These are phyloP conservation scores for Tonatia bakeri DNA, from an alignment of 2,113 vertebrate species.

Conservation along the genomic window DNA sequence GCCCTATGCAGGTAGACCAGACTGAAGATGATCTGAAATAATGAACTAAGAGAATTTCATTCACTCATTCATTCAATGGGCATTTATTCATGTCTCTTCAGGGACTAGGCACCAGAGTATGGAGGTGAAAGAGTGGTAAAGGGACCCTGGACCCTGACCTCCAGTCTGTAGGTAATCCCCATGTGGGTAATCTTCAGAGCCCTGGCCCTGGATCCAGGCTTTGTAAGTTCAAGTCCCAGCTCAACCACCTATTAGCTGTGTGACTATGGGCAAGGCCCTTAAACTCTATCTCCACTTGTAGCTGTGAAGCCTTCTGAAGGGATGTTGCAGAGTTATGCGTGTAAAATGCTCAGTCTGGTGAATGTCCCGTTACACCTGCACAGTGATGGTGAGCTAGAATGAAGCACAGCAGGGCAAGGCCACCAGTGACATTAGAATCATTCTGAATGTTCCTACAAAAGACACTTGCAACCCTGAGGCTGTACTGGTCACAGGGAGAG, in stretches of 20 bases:
- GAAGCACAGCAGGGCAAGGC: rapidly evolving
- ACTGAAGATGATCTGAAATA: too few species aligned
- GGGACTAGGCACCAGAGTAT: too few species aligned
- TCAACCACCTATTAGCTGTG: neutral
- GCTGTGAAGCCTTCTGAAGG: neutral
- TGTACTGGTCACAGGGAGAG: rapidly evolving
- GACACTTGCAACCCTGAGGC: rapidly evolving
- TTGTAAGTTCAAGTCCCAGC: neutral
- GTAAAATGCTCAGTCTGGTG: rapidly evolving
- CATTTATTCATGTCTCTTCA: too few species aligned
- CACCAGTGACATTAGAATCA: neutral
- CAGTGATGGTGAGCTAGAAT: rapidly evolving
- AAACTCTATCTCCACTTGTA: neutral
- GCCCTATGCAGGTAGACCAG: too few species aligned
- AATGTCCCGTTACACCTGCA: rapidly evolving
- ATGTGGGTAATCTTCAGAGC: too few species aligned
- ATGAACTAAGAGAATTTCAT: too few species aligned
- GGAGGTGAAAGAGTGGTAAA: too few species aligned
- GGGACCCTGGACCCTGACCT: too few species aligned
- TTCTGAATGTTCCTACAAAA: neutral
- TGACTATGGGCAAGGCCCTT: neutral
- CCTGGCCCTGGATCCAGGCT: neutral
- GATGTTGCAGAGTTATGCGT: rapidly evolving
- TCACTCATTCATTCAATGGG: too few species aligned
- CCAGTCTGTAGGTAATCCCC: too few species aligned